A percentile compares a stretch with the other conserved stretches of the same genome.
These are phyloP conservation scores for Clamator glandarius DNA, from an alignment of 2,797 vertebrate genomes.

Conservation along the genomic window DNA sequence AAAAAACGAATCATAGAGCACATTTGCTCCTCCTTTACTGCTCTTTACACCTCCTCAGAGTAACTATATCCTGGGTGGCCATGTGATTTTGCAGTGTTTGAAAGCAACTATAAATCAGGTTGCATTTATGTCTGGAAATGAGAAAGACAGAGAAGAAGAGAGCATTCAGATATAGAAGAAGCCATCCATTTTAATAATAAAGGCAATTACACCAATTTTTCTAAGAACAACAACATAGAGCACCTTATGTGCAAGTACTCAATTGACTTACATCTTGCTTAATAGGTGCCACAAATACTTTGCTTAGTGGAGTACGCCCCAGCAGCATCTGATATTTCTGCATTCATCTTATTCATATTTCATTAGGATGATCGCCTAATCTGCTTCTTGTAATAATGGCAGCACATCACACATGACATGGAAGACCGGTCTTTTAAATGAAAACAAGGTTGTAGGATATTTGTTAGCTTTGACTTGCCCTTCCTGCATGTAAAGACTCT, in stretches of 20 bases:
- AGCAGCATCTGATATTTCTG: background rate
- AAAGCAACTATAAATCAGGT: background rate
- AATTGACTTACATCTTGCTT: background rate
- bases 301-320: background rate
- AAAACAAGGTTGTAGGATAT: background rate
- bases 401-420: constrained; percentile 15
- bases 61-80: background rate
- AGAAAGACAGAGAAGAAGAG: background rate
- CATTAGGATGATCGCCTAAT: constrained; percentile 41
- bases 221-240: background rate
- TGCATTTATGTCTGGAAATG: background rate
- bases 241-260: constrained; percentile 4
- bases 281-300: background rate
- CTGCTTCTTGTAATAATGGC: constrained; percentile 9
- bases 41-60: background rate
- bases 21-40: background rate
- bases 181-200: constrained; percentile 37
- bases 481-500: background rate
- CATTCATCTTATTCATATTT: constrained; percentile 36
- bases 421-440: constrained; percentile 1
- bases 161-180: background rate
- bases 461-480: background rate
- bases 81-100: background rate
- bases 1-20: background rate
- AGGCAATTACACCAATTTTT: constrained; percentile 28